phyloP scores from a whole-genome alignment of 2,113 vertebrate genomes.

The Sinocyclocheilus maitianheensis region DNA sequence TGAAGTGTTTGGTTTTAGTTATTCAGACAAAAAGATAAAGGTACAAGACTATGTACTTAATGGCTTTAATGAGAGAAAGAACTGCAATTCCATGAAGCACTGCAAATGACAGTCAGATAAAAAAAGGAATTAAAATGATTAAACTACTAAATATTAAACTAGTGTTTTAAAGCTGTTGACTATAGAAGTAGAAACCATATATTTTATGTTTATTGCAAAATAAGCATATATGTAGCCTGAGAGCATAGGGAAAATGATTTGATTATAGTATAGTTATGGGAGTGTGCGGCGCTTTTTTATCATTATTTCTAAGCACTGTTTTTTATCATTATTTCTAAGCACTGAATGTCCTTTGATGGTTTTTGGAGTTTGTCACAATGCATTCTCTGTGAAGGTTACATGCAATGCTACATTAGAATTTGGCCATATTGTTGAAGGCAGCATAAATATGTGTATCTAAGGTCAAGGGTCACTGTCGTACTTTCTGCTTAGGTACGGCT shows the following conservation, averaged over 20 bases:
- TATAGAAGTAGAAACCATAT: background rate
- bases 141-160: background rate
- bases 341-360: background rate
- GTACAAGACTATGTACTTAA: no score
- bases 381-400: background rate
- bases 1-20: no score
- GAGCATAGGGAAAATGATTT: background rate
- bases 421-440: background rate
- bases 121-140: no score
- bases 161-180: background rate
- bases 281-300: background rate
- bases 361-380: background rate
- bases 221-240: background rate
- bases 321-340: background rate
- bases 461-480: constrained; percentile 6
- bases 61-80: background rate
- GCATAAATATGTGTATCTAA: background rate
- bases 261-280: background rate
- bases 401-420: background rate
- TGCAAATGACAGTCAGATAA: background rate
- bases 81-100: background rate
- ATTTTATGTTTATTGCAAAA: background rate
- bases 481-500: constrained; percentile 71
- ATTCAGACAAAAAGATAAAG: no score
- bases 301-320: background rate